Percentiles rank a stretch among this genome's conserved stretches.
These are phyloP conservation scores for Nyctereutes procyonoides DNA, from an alignment of 2,113 vertebrate genomes.

Conservation along the genomic window DNA sequence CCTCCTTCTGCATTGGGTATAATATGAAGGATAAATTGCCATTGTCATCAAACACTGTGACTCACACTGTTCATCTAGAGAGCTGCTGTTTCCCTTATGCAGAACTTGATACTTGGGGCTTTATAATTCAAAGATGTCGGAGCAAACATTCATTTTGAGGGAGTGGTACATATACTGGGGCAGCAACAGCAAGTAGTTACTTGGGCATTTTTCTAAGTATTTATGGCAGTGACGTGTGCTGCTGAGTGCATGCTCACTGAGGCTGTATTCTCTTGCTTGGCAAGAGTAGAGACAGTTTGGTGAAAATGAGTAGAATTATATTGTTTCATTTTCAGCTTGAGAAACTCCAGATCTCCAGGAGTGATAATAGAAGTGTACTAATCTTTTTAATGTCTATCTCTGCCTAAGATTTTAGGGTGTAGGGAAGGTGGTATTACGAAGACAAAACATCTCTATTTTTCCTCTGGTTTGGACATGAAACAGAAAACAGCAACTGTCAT, in stretches of 20 bases:
- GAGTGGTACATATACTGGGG: constrained; percentile 71
- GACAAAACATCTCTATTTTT: constrained; percentile 47
- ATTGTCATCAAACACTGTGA: constrained; percentile 85
- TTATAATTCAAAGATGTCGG: not conserved
- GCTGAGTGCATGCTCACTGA: not conserved
- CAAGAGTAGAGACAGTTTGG: constrained; percentile 15
- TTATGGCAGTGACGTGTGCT: not conserved
- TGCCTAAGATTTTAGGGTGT: constrained; percentile 20
- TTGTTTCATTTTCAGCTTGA: constrained; percentile 42
- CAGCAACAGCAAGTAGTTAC: constrained; percentile 76
- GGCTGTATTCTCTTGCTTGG: constrained; percentile 66
- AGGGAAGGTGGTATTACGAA: not conserved
- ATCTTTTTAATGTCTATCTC: not conserved
- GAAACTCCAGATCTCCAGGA: not conserved
- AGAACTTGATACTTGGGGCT: not conserved
- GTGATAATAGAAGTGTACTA: not conserved
- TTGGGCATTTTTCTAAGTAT: constrained; percentile 56
- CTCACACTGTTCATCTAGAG: constrained; percentile 63
- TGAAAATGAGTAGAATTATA: constrained; percentile 77
- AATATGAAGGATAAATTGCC: constrained; percentile 87
- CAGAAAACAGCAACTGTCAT: constrained; percentile 60
- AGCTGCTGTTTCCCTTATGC: not conserved
- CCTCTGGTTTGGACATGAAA: constrained; percentile 48
- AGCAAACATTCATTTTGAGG: not conserved
- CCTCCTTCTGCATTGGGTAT: constrained; percentile 84